Evolutionary conservation across 1,140 invertebrate genomes (phyloP), one percentile per base, ranked within the genome.

Genomic region (Atopsyche davidsoni): DNA sequence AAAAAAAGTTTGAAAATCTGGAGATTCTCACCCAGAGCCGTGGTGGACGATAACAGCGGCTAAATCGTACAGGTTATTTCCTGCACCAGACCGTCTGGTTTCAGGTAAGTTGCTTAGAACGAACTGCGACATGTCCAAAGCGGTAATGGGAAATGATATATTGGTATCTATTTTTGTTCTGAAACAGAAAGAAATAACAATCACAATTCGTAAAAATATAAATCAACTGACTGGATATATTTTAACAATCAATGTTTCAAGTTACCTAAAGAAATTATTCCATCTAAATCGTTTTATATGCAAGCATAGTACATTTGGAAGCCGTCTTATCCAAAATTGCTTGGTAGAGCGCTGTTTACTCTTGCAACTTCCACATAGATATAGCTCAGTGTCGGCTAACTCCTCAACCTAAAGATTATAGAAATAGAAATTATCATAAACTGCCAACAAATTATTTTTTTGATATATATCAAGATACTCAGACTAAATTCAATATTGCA

Each of bases 11-110:
- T n/a, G n/a, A n/a, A n/a, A n/a, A n/a, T n/a, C n/a, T n/a, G n/a
- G 16, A 38, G 13, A 47, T 14, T 52, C 55, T 58, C 41, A 87
- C 83, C 86, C 87, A 22, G 85, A 84, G 53, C 87, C 88, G 65
- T 89, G 87, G 69, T 91, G 88, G 41, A 90, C 87, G 61, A 90
- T 87, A 57, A 90, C 86, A 49, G 87, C 86, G 56, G 87, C 85
- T 50, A 91, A 75, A 69, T 91, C 88, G 68, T 89, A 91, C 21
- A 87, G 69, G 62, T 79, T 81, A 62, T 75, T 80, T 41, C 79
- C 80, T 50, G 72, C 71, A 60, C 78, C 74, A n/a, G 69, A 72
- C 23, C 78, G 70, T 44, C 85, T 72, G 13, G 83, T 85, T 59
- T 84, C 83, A 52, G 80, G 79, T 59, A 81, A 67, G 60, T 81